Evolutionary conservation across 2,113 vertebrate species (phyloP), one percentile per base, ranked within the genome.

Genomic region (Pyxicephalus adspersus): DNA sequence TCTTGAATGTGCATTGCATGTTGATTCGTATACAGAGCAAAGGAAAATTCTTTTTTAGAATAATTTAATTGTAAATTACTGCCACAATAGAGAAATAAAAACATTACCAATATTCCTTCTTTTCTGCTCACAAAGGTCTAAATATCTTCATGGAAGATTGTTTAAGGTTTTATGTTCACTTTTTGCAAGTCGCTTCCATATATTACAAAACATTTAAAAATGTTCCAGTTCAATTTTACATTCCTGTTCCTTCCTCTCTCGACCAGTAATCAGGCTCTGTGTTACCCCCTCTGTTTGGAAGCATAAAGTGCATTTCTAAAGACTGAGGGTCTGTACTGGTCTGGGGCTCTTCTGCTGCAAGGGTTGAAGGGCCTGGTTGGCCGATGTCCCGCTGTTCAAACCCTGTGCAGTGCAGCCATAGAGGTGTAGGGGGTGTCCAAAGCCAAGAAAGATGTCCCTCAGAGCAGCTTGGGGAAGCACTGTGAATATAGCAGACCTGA

Each of bases 341-440:
- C 3, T 58, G 52, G 18, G 50, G 29, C 18, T 82, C 80, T 45
- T 65, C 70, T 19, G 52, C 50, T 45, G 83, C 83, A 25, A 22
- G 4, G 34, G 55, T 18, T 15, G 72, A 17, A 34, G 55, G 19
- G 13, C 29, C 63, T 25, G 80, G 64, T 52, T 75, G 70, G 29
- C 34, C 26, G 2, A 34, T 6, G 61, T 82, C 80, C 31, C 71
- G 75, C 16, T 74, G 54, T 28, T 76, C 73, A 71, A 86, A 85
- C 25, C 83, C 23, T 31, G 86, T 74, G 50, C 85, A 76, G 26
- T 79, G 84, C 63, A 89, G 87, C 89, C 90, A 91, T 2, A 89
- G 86, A 61, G 89, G 88, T 2, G 89, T 87, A 2, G 90, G 86
- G 20, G 87, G 86, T 0, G 86, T 86, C 89, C 90, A 90, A 38